Conservation (phyloP, 2,888 invertebrate genomes). For the Plebejus melissa region DNA sequence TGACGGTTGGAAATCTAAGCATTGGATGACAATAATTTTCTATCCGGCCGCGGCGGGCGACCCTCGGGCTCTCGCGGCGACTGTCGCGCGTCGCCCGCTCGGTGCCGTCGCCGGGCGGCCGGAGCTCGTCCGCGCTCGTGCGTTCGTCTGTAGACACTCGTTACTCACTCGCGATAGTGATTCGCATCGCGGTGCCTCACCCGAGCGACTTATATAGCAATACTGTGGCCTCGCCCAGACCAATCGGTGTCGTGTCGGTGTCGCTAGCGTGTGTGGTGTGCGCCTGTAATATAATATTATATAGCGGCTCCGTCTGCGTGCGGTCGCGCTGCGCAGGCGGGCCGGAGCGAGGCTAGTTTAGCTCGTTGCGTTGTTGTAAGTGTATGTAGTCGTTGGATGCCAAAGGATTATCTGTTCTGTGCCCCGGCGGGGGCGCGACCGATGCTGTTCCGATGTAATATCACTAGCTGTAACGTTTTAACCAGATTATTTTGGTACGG, state of each 20-base stretch:
- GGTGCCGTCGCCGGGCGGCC: neutral
- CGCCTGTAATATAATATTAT: conserved; percentile 40
- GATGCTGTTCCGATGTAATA: conserved; percentile 46
- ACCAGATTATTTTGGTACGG: conserved; percentile 58
- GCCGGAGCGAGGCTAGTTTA: conserved; percentile 52
- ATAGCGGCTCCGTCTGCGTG: neutral
- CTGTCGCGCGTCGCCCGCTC: conserved; percentile 36
- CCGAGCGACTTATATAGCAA: conserved; percentile 54
- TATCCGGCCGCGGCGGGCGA: conserved; percentile 58
- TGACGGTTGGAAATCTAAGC: conserved; percentile 68
- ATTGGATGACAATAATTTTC: conserved; percentile 78
- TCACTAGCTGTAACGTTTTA: conserved; percentile 49
- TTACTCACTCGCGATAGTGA: conserved; percentile 22
- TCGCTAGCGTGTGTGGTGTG: conserved; percentile 53
- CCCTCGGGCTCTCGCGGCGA: conserved; percentile 45
- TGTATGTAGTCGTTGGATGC: conserved; percentile 53
- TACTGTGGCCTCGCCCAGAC: conserved; percentile 65
- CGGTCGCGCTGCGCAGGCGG: neutral
- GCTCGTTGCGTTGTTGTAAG: conserved; percentile 40
- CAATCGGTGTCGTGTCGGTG: conserved; percentile 73
- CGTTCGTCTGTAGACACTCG: conserved; percentile 11
- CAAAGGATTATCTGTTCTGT: conserved; percentile 44
- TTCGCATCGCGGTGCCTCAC: conserved; percentile 29
- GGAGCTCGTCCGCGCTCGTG: neutral
- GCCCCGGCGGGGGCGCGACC: conserved; percentile 27